These are phyloP conservation scores for Halocynthia roretzi DNA, from an alignment of 23 tunicate genomes.

Conservation along the genomic window DNA sequence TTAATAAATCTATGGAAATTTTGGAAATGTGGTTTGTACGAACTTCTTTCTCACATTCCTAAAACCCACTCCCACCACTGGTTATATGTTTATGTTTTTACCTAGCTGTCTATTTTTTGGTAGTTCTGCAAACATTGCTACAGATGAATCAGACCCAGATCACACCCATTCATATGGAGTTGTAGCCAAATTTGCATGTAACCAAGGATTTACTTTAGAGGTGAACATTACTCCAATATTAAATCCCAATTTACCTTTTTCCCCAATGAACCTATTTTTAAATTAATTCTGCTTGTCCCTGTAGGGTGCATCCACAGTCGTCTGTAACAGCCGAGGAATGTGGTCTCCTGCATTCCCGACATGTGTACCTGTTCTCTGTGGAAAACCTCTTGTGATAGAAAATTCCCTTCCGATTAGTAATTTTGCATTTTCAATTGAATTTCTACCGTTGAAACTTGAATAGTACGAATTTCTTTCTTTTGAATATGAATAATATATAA, in stretches of 20 bases:
- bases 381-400: conserved; percentile 32
- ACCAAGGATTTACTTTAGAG: conserved; percentile 13
- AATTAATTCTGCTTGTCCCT: not conserved
- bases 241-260: not conserved
- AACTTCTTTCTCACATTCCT: no score
- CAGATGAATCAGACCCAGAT: not conserved
- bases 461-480: not conserved
- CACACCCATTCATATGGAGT: conserved; percentile 3
- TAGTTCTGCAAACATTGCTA: not conserved
- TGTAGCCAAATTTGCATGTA: conserved; percentile 5
- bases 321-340: conserved; percentile 36
- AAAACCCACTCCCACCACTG: not conserved
- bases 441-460: not conserved
- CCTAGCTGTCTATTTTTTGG: not conserved
- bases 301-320: conserved; percentile 3
- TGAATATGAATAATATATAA: not conserved
- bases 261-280: not conserved
- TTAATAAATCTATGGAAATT: no score
- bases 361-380: conserved; percentile 71
- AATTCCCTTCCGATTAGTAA: conserved; percentile 24
- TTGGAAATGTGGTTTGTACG: no score
- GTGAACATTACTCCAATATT: not conserved
- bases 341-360: conserved; percentile 43
- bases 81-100: not conserved
- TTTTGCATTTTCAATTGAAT: not conserved